Base-by-base conservation (phyloP, 1,140 invertebrate genomes). In the Dendroctonus ponderosae region DNA sequence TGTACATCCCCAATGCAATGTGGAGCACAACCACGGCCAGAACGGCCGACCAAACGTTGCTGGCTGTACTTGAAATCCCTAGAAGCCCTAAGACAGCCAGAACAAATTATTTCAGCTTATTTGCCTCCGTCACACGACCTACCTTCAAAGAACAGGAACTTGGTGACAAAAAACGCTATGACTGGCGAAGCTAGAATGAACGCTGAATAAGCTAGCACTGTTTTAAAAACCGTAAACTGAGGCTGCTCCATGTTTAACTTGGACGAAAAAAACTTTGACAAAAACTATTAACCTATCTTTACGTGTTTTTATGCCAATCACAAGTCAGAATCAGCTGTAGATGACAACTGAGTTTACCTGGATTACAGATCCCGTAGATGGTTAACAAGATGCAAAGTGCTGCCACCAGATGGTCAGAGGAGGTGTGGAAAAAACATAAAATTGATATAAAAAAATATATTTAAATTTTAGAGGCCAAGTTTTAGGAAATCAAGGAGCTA, bases 31-130 rank as follows among this genome's bases (percentile, higher is more conserved):
- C 69, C 7, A 92, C 84, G 5, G 90, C 86, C 59, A 86, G 82
- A 15, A 88, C 84, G 48, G 90, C 89, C 11, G 90, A 85, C 74
- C 87, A 90, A 49, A 92, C 87, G 78, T 90, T 91, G 66, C 87
- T 89, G 11, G 83, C 79, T 44, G 89, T 77, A 42, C 83, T 81
- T 52, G 84, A 82, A 56, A 89, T 69, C 7, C 81, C 80, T 11
- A 85, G 73, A 44, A 85, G 66, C 56, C 79, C 84, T 86, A 72
- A 71, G 81, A 78, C 61, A 66, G 65, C 70, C 58, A 49, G 41
- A n/a, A 46, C 40, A 68, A 43, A 63, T 60, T 26, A 40, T 39
- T 38, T 43, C 11, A 14, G 51, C 8, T 46, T 12, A 7, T 15
- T 56, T 50, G 37, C 7, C 14, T 15, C 50, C 40, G 57, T 44